These are phyloP conservation scores for Ceratitis capitata DNA, from an alignment of 1,140 invertebrate species.

Conservation along the genomic window DNA sequence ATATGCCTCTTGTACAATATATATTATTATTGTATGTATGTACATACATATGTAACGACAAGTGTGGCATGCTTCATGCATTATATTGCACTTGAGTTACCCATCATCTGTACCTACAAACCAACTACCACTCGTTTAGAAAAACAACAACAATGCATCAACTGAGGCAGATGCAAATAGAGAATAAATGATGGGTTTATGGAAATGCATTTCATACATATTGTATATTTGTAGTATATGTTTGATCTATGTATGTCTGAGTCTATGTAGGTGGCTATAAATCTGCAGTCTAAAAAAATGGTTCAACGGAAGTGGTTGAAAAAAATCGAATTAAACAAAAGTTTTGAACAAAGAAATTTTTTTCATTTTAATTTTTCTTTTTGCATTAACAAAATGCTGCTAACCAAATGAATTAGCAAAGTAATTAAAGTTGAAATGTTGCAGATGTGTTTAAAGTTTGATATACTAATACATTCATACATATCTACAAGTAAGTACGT, in stretches of 20 bases:
- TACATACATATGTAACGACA: neutral
- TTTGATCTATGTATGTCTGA: neutral
- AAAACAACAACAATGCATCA: constrained; percentile 15
- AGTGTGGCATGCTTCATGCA: neutral
- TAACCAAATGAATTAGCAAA: constrained; percentile 3
- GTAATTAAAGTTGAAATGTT: neutral
- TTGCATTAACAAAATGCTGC: neutral
- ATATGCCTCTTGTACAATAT: neutral
- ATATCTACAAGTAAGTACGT: too few species aligned
- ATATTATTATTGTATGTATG: neutral
- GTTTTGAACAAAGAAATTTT: neutral
- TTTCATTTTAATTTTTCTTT: neutral
- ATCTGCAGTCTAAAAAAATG: neutral
- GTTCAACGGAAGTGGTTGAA: neutral
- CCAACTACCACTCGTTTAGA: neutral
- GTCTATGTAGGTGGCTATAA: neutral
- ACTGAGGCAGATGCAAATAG: neutral
- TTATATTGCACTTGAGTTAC: neutral
- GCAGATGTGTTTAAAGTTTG: neutral
- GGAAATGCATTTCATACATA: neutral
- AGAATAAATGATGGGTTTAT: constrained; percentile 1
- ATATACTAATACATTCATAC: too few species aligned
- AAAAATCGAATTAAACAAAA: neutral
- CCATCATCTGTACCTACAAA: neutral
- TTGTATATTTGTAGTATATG: too few species aligned